These are phyloP conservation scores for Poeciliopsis retropinna DNA, from an alignment of 2,113 vertebrate genomes.

Conservation along the genomic window DNA sequence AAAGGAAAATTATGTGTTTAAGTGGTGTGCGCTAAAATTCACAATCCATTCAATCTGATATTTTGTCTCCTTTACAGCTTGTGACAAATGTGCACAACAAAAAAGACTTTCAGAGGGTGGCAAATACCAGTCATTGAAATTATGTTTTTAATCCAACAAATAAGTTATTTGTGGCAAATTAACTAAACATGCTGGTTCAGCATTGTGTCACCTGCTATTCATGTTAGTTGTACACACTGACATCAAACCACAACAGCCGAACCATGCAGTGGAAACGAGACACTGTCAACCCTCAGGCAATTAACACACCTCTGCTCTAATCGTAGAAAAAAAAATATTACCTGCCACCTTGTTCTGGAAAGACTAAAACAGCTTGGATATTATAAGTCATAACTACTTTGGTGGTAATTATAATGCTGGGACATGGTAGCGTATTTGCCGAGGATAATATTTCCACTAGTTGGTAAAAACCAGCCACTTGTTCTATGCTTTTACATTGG, in stretches of 20 bases:
- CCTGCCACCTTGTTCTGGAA: too few relatives aligned
- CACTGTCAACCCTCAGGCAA: not conserved
- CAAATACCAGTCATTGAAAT: not conserved
- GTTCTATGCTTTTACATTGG: too few relatives aligned
- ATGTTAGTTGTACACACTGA: too few relatives aligned
- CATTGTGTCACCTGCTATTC: too few relatives aligned
- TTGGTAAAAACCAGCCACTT: too few relatives aligned
- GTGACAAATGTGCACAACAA: too few relatives aligned
- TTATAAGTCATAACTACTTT: not conserved
- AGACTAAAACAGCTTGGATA: not conserved
- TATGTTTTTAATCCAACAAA: not conserved
- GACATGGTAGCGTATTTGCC: not conserved
- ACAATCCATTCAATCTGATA: conserved; percentile 37
- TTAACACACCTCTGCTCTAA: not conserved
- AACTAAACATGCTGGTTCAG: too few relatives aligned
- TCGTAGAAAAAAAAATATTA: too few relatives aligned
- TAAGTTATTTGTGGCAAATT: not conserved
- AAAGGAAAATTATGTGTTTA: conserved; percentile 14
- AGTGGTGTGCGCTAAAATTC: conserved; percentile 32
- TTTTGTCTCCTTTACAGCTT: not conserved
- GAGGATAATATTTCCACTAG: not conserved
- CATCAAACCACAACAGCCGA: too few relatives aligned
- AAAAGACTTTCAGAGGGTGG: not conserved
- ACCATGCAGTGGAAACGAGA: too few relatives aligned
- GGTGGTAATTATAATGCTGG: not conserved